These are phyloP conservation scores for Sylvilagus floridanus DNA, from an alignment of 2,797 vertebrate genomes.

Conservation along the genomic window DNA sequence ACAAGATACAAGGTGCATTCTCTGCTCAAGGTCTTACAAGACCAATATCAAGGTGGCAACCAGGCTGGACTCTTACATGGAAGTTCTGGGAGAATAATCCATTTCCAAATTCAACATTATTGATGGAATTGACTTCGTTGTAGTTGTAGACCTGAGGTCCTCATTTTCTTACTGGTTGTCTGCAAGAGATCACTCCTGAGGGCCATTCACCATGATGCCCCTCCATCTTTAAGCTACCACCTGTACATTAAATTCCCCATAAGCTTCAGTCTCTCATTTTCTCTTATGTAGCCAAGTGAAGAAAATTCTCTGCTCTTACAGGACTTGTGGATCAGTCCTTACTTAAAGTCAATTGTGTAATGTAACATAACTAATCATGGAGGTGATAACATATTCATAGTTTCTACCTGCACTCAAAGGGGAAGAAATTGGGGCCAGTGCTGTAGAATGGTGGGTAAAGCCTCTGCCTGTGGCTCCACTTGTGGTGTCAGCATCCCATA, in stretches of 20 bases:
- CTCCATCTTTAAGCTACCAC: constrained; percentile 9
- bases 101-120: background rate
- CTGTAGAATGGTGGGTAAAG: too few relatives aligned
- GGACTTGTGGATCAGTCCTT: background rate
- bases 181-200: background rate
- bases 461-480: too few relatives aligned
- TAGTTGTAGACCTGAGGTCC: background rate
- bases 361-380: background rate
- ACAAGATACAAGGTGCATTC: background rate
- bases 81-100: background rate
- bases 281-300: background rate
- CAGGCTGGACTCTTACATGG: background rate
- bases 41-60: background rate
- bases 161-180: constrained; percentile 7
- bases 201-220: background rate
- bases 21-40: background rate
- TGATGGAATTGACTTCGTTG: constrained; percentile 19
- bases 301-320: constrained; percentile 12
- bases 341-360: background rate
- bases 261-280: background rate
- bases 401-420: constrained; percentile 22
- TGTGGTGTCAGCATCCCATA: too few relatives aligned
- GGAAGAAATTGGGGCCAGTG: background rate
- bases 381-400: background rate
- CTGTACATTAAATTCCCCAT: background rate